phyloP scores from a whole-genome alignment of 2,888 invertebrate species.

The Cybosia mesomella region DNA sequence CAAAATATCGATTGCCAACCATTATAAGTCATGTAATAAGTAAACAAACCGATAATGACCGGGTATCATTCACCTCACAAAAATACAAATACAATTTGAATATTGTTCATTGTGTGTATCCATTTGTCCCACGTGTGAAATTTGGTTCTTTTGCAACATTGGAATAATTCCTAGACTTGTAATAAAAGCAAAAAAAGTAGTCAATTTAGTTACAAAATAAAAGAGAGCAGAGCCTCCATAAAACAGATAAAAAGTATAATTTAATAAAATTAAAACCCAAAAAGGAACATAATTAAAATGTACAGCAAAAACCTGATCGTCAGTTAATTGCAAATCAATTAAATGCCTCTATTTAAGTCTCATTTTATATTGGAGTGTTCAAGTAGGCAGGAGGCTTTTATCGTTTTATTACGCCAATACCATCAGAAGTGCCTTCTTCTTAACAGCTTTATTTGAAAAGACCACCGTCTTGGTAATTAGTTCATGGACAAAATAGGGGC shows the following conservation, averaged over 20 bases:
- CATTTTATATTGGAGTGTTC: constrained; percentile 66
- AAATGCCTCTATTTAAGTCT: constrained; percentile 62
- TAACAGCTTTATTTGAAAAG: constrained; percentile 85
- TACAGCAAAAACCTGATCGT: constrained; percentile 53
- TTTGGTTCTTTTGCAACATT: neutral
- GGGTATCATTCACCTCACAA: too few species aligned
- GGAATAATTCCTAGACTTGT: neutral
- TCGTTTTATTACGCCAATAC: constrained; percentile 77
- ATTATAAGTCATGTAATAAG: too few species aligned
- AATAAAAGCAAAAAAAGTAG: neutral
- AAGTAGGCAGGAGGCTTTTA: constrained; percentile 82
- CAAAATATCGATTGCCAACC: too few species aligned
- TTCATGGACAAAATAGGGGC: constrained; percentile 82
- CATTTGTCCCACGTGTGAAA: too few species aligned
- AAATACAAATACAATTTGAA: too few species aligned
- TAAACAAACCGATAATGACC: too few species aligned
- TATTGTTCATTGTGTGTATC: too few species aligned
- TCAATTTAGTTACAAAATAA: neutral
- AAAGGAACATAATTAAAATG: constrained; percentile 43
- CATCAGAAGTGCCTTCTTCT: constrained; percentile 73
- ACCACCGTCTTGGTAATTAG: constrained; percentile 73
- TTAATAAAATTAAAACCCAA: constrained; percentile 24
- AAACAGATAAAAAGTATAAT: constrained; percentile 32
- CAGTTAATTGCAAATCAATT: constrained; percentile 71
- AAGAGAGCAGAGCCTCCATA: neutral